Conservation (phyloP, 2,113 vertebrate genomes). For the Electrona antarctica region DNA sequence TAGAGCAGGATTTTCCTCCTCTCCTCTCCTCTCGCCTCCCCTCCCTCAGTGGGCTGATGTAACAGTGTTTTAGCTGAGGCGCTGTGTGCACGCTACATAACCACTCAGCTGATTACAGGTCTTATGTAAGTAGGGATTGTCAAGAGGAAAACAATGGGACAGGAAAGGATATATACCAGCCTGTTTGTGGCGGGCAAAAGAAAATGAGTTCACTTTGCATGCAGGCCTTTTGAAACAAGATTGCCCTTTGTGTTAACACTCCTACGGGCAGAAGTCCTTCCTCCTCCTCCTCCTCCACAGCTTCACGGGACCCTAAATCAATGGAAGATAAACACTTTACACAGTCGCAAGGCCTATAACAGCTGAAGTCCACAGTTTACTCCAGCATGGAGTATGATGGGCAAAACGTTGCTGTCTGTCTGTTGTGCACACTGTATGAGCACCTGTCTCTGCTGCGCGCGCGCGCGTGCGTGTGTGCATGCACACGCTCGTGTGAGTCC, state of each 20-base stretch:
- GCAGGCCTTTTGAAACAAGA: slow-evolving; percentile 25
- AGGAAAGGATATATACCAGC: slow-evolving; percentile 64
- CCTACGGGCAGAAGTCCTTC: slow-evolving; percentile 4
- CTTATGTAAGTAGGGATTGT: slow-evolving; percentile 80
- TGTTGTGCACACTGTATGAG: not conserved
- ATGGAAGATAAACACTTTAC: not conserved
- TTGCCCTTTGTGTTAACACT: slow-evolving; percentile 11
- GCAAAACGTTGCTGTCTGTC: not conserved
- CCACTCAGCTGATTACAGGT: slow-evolving; percentile 79
- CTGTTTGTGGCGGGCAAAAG: slow-evolving; percentile 14
- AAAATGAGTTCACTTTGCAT: slow-evolving; percentile 42
- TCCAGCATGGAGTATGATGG: not conserved
- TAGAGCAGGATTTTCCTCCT: slow-evolving; percentile 78
- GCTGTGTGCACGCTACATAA: slow-evolving; percentile 62
- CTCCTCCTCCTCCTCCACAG: slow-evolving; percentile 11
- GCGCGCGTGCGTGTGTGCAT: not conserved
- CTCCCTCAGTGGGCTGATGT: slow-evolving; percentile 60
- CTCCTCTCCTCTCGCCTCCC: slow-evolving; percentile 16
- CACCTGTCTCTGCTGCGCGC: not conserved
- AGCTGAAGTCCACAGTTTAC: not conserved
- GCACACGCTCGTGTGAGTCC: slow-evolving; percentile 1
- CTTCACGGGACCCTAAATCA: not conserved
- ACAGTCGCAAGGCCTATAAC: not conserved
- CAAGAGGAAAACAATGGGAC: slow-evolving; percentile 68
- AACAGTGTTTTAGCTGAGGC: slow-evolving; percentile 66